Conservation (phyloP, 2,888 invertebrate species). For the Oxyteleia sp. region DNA sequence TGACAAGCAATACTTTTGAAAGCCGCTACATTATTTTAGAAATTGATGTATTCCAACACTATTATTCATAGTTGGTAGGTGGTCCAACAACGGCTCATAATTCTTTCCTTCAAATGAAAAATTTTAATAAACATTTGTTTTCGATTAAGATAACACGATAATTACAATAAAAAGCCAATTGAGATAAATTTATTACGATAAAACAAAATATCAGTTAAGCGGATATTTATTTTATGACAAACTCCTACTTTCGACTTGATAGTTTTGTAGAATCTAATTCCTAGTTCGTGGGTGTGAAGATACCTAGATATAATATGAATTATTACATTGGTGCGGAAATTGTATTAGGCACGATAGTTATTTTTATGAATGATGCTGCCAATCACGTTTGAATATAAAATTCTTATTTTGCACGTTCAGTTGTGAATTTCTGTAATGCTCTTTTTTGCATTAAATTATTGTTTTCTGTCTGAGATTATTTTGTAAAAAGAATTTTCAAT, state of each 20-base stretch:
- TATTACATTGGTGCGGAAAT: slow-evolving; percentile 9
- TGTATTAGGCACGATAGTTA: slow-evolving; percentile 3
- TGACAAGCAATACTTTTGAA: too few relatives aligned
- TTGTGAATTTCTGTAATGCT: too few relatives aligned
- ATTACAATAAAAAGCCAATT: slow-evolving; percentile 12
- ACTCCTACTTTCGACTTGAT: neutral
- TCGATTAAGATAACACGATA: neutral
- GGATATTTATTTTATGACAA: slow-evolving; percentile 13
- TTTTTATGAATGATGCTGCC: too few relatives aligned
- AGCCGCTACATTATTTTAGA: too few relatives aligned
- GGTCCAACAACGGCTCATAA: neutral
- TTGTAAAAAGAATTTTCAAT: too few relatives aligned
- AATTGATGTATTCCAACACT: too few relatives aligned
- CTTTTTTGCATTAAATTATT: too few relatives aligned
- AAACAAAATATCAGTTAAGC: slow-evolving; percentile 10
- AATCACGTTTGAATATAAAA: too few relatives aligned
- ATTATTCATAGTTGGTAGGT: too few relatives aligned
- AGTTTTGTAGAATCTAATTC: slow-evolving; percentile 10
- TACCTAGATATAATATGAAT: slow-evolving; percentile 22
- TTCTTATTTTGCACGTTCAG: too few relatives aligned
- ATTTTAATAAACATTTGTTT: slow-evolving; percentile 1
- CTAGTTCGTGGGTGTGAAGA: neutral
- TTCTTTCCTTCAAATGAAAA: neutral
- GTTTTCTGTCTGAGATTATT: too few relatives aligned
- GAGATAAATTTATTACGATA: neutral